phyloP scores from a whole-genome alignment of 2,797 vertebrate genomes.

The Salarias fasciatus region DNA sequence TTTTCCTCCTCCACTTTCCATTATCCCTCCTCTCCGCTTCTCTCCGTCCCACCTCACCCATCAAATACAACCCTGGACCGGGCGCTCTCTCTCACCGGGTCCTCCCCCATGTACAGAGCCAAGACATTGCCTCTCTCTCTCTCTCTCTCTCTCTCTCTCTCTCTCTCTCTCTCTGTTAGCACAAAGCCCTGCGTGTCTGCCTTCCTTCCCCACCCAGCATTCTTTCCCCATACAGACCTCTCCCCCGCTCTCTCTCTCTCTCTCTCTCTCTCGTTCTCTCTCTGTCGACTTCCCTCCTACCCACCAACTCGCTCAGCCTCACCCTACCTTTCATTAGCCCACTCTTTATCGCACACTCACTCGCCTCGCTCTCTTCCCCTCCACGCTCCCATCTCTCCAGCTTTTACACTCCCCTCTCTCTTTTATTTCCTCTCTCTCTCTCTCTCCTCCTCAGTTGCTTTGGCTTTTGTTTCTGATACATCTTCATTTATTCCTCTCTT shows the following conservation, averaged over 20 bases:
- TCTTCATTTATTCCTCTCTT: constrained; percentile 76
- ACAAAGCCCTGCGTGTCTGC: constrained; percentile 86
- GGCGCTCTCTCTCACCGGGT: constrained; percentile 50
- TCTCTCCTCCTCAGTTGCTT: constrained; percentile 50
- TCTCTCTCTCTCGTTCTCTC: constrained; percentile 68
- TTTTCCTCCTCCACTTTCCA: constrained; percentile 68
- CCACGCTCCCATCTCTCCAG: constrained; percentile 59
- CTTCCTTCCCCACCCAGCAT: constrained; percentile 92
- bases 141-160: constrained; percentile 56
- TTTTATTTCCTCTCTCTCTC: constrained; percentile 25
- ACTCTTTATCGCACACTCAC: constrained; percentile 78
- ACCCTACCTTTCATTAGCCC: constrained; percentile 81
- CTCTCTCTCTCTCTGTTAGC: constrained; percentile 81
- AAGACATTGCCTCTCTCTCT: constrained; percentile 65
- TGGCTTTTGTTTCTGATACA: constrained; percentile 77
- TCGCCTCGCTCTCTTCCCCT: constrained; percentile 54
- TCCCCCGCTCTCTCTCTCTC: constrained; percentile 77
- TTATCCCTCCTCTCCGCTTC: constrained; percentile 52
- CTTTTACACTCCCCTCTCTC: constrained; percentile 54
- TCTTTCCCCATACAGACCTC: constrained; percentile 87
- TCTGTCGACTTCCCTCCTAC: constrained; percentile 75
- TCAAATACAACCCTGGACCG: constrained; percentile 43
- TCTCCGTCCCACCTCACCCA: constrained; percentile 55
- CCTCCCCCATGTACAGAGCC: constrained; percentile 54
- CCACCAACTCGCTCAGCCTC: constrained; percentile 73